A percentile compares a stretch with the other conserved stretches of the same genome.
phyloP scores from a whole-genome alignment of 2,888 invertebrate species.

The Parelbella ahira region DNA sequence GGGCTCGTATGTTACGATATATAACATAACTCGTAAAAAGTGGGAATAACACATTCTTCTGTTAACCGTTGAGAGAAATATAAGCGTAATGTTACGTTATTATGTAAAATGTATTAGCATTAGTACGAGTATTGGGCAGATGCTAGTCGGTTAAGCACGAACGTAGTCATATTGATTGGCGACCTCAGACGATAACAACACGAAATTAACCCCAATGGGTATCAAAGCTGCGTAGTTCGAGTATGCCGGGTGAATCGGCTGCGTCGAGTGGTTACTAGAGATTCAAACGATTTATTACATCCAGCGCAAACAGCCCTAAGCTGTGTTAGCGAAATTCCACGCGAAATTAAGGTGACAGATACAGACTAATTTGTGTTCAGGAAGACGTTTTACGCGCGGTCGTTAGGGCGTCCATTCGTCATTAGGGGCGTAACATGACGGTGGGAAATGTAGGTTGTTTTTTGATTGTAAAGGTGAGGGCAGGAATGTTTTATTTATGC shows the following conservation, averaged over 20 bases:
- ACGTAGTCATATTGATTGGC: no score
- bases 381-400: slow-evolving; percentile 21
- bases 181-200: no score
- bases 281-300: slow-evolving; percentile 38
- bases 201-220: neutral
- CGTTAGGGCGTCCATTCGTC: slow-evolving; percentile 21
- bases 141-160: no score
- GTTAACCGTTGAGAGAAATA: no score
- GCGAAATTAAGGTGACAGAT: slow-evolving; percentile 30
- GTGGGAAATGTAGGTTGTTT: slow-evolving; percentile 1
- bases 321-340: slow-evolving; percentile 28
- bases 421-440: slow-evolving; percentile 13
- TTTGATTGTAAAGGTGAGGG: neutral
- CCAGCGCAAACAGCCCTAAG: slow-evolving; percentile 35
- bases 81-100: no score
- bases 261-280: slow-evolving; percentile 6
- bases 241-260: slow-evolving; percentile 1
- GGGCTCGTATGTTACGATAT: no score
- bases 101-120: no score
- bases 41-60: no score
- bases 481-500: slow-evolving; percentile 1
- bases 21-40: no score
- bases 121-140: no score
- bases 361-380: slow-evolving; percentile 22
- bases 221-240: no score